A percentile compares a stretch with the other conserved stretches of the same genome.
Evolutionary conservation across 2,888 invertebrate species (phyloP).

Genomic region (Sphaerophoria taeniata): DNA sequence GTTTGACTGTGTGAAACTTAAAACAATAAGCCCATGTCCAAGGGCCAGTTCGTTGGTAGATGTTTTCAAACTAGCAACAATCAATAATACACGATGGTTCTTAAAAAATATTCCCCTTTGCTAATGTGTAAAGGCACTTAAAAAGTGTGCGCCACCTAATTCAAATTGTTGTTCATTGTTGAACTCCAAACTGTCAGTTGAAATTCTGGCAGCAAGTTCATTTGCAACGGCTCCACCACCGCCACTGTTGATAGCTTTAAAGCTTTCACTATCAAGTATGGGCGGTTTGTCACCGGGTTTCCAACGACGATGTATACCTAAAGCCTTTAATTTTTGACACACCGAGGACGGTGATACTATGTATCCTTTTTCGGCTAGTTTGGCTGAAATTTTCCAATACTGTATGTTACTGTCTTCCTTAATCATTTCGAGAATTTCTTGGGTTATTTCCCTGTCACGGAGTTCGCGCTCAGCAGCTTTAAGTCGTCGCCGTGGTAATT

Average conservation of each 20-base stretch:
- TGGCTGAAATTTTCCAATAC: conserved; percentile 82
- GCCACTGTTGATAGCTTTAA: conserved; percentile 77
- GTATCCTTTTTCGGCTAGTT: conserved; percentile 81
- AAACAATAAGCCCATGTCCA: too few species aligned
- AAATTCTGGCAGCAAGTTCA: conserved; percentile 59
- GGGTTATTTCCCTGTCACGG: conserved; percentile 81
- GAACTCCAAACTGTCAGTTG: conserved; percentile 75
- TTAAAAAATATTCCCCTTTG: background rate
- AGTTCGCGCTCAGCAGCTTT: conserved; percentile 81
- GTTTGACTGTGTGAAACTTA: too few species aligned
- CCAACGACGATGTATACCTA: conserved; percentile 82
- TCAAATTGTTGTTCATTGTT: conserved; percentile 80
- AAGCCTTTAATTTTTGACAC: conserved; percentile 82
- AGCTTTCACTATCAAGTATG: conserved; percentile 79
- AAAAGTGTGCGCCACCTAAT: conserved; percentile 81
- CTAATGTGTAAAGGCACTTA: conserved; percentile 82
- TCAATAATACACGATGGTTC: conserved; percentile 15
- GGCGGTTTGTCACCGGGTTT: conserved; percentile 82
- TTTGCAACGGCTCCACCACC: conserved; percentile 72
- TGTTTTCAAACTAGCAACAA: background rate
- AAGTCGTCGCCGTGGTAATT: conserved; percentile 79
- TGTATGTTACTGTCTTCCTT: conserved; percentile 82
- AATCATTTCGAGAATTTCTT: conserved; percentile 81
- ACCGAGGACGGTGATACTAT: conserved; percentile 82
- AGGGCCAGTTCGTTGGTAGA: background rate